phyloP scores from a whole-genome alignment of 1,140 invertebrate genomes.

The Macrotrachela quadricornifera region DNA sequence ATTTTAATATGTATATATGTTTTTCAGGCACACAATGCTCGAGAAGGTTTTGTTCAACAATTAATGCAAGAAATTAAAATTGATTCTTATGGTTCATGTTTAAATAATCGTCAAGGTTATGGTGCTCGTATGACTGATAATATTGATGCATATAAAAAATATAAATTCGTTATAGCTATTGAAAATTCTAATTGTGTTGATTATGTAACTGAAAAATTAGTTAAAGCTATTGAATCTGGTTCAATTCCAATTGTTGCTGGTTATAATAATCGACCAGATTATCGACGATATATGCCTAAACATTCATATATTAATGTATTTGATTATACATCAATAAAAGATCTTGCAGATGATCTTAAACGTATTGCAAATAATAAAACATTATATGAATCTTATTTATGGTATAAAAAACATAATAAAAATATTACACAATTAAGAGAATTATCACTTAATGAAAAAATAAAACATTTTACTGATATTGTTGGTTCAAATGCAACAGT shows the following conservation, averaged over 20 bases:
- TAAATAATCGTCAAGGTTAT: conserved; percentile 4
- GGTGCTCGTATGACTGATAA: conserved; percentile 6
- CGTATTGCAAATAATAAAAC: neutral
- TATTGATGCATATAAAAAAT: conserved; percentile 3
- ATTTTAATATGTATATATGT: neutral
- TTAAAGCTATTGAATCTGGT: neutral
- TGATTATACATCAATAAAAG: neutral
- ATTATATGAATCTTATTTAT: neutral
- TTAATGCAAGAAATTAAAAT: neutral
- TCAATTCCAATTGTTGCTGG: conserved; percentile 5
- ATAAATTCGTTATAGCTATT: conserved; percentile 9
- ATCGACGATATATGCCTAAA: neutral
- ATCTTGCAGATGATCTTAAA: neutral
- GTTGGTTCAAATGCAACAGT: neutral
- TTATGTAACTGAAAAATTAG: conserved; percentile 6
- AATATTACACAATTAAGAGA: neutral
- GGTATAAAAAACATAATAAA: neutral
- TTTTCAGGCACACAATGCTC: conserved; percentile 1
- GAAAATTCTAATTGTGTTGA: conserved; percentile 9
- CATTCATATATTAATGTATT: neutral
- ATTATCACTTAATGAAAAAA: neutral
- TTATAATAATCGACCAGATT: neutral
- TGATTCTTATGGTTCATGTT: conserved; percentile 3
- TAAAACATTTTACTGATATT: neutral
- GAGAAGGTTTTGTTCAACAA: conserved; percentile 1